A percentile compares a stretch with the other conserved stretches of the same genome.
Evolutionary conservation across 2,888 invertebrate genomes (phyloP).

Genomic region (Platynereis dumerilii): DNA sequence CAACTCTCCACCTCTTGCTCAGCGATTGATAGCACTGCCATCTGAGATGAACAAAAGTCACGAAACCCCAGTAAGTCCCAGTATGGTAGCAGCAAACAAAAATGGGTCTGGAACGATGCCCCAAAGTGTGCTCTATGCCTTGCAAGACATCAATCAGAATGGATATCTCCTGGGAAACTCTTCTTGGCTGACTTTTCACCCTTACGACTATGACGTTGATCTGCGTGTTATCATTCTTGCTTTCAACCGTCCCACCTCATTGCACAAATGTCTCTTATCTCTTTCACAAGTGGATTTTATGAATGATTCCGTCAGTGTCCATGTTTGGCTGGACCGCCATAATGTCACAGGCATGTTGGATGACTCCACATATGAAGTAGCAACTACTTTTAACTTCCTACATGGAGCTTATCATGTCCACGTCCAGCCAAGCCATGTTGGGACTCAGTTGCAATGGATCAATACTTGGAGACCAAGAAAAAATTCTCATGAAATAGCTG

Average conservation of each 20-base stretch:
- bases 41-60: no score
- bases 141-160: neutral
- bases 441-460: slow-evolving; percentile 38
- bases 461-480: slow-evolving; percentile 42
- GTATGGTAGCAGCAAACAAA: no score
- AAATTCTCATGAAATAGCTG: slow-evolving; percentile 44
- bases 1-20: no score
- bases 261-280: slow-evolving; percentile 33
- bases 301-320: slow-evolving; percentile 26
- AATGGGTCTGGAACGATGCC: no score
- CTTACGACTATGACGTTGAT: slow-evolving; percentile 26
- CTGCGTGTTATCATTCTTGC: slow-evolving; percentile 38
- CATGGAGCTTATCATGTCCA: slow-evolving; percentile 33
- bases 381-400: slow-evolving; percentile 33
- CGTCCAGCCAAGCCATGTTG: slow-evolving; percentile 33
- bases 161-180: slow-evolving; percentile 14
- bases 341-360: slow-evolving; percentile 22
- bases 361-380: slow-evolving; percentile 25
- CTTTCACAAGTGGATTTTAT: slow-evolving; percentile 33
- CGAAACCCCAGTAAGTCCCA: no score
- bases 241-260: slow-evolving; percentile 33
- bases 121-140: no score
- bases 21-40: no score
- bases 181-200: slow-evolving; percentile 8
- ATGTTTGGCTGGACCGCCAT: slow-evolving; percentile 39